phyloP scores from a whole-genome alignment of 2,113 vertebrate species.

The Pelvicachromis taeniatus region DNA sequence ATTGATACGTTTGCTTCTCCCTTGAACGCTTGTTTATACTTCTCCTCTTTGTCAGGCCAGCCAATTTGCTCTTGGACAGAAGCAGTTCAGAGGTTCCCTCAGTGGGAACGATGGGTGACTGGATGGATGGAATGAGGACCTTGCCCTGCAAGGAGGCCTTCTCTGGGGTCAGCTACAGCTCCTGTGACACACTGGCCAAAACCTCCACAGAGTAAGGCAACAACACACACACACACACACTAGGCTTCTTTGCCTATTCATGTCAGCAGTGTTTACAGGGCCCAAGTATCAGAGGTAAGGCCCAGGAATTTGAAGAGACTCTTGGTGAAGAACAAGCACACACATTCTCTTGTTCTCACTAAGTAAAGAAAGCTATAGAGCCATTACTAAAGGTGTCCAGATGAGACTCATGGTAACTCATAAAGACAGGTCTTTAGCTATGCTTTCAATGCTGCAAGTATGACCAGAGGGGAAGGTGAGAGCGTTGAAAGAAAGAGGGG shows the following conservation, averaged over 20 bases:
- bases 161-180: slow-evolving; percentile 92
- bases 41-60: slow-evolving; percentile 74
- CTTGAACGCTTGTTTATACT: not conserved
- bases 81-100: slow-evolving; percentile 84
- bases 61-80: slow-evolving; percentile 92
- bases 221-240: slow-evolving; percentile 20
- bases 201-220: slow-evolving; percentile 91
- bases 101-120: slow-evolving; percentile 83
- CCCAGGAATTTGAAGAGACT: slow-evolving; percentile 26
- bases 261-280: slow-evolving; percentile 34
- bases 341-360: not conserved
- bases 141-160: slow-evolving; percentile 94
- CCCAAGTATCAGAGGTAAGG: slow-evolving; percentile 3
- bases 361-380: slow-evolving; percentile 50
- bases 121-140: slow-evolving; percentile 89
- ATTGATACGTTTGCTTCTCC: not conserved
- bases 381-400: slow-evolving; percentile 42
- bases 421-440: slow-evolving; percentile 61
- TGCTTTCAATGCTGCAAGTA: slow-evolving; percentile 27
- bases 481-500: not conserved
- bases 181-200: slow-evolving; percentile 95
- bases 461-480: slow-evolving; percentile 16
- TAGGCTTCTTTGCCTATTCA: slow-evolving; percentile 29
- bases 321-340: slow-evolving; percentile 19
- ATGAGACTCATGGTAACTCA: slow-evolving; percentile 47